phyloP scores from a whole-genome alignment of 2,113 vertebrate species.

The Piaya cayana region DNA sequence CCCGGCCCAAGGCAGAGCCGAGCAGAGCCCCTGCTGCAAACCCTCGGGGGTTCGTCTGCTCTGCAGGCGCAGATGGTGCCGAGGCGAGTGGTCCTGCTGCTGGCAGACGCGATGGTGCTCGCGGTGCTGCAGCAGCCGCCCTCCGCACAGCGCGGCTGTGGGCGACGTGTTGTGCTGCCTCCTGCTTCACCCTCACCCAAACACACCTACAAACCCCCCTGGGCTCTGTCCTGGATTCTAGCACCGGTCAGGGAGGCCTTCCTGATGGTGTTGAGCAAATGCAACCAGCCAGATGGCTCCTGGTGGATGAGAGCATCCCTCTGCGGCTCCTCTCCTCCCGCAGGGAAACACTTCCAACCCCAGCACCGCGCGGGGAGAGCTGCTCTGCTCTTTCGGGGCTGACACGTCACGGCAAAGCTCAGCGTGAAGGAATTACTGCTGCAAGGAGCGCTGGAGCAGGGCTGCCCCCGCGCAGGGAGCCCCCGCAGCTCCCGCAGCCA shows the following conservation, averaged over 20 bases:
- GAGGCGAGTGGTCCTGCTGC: not conserved
- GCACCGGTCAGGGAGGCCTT: accelerated
- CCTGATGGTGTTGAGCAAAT: not conserved
- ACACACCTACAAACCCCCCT: not conserved
- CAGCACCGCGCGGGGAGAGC: not conserved
- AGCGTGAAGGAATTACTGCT: not conserved
- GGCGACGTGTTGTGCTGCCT: not conserved
- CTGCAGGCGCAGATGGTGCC: not conserved
- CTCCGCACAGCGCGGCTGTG: accelerated
- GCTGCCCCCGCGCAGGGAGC: not conserved
- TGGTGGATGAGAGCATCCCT: not conserved
- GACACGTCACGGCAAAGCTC: not conserved
- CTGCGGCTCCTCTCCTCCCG: not conserved
- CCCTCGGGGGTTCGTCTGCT: not conserved
- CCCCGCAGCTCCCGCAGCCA: not conserved
- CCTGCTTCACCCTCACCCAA: not conserved
- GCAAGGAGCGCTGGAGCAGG: not conserved
- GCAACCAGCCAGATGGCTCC: accelerated
- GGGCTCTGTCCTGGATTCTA: not conserved
- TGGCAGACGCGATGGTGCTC: accelerated
- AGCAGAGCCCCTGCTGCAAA: not conserved
- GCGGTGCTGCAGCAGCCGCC: not conserved
- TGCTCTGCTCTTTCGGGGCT: not conserved
- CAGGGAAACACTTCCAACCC: not conserved
- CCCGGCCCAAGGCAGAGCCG: accelerated